Conservation (phyloP, 2,888 invertebrate genomes). For the Tridacna crocea region DNA sequence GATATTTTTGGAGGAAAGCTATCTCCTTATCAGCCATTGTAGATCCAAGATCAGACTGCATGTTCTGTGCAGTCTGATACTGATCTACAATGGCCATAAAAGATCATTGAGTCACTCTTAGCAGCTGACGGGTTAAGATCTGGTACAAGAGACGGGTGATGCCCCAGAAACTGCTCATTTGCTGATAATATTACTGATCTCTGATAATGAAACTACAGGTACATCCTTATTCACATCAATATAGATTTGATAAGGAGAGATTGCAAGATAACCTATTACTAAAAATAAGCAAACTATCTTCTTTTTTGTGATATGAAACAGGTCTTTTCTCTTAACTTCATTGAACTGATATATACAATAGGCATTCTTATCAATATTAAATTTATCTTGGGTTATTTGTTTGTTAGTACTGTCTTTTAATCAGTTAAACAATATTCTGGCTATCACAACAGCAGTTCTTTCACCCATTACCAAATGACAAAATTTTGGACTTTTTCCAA, state of each 20-base stretch:
- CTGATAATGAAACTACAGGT: constrained; percentile 21
- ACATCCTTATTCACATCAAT: constrained; percentile 21
- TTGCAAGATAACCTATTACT: constrained; percentile 10
- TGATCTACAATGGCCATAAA: too few relatives aligned
- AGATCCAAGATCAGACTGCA: too few relatives aligned
- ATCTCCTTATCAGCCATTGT: too few relatives aligned
- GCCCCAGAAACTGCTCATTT: constrained; percentile 7
- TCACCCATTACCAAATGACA: not conserved
- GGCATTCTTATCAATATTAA: too few relatives aligned
- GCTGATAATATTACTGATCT: constrained; percentile 21
- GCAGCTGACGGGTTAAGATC: too few relatives aligned
- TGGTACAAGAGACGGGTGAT: not conserved
- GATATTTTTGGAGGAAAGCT: too few relatives aligned
- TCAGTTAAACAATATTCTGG: not conserved
- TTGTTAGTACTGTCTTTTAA: not conserved
- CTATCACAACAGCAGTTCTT: not conserved
- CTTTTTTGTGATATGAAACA: constrained; percentile 7
- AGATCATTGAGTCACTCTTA: too few relatives aligned
- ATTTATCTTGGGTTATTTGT: too few relatives aligned
- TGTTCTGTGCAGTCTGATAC: too few relatives aligned
- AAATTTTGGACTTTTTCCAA: too few relatives aligned
- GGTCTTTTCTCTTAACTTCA: not conserved
- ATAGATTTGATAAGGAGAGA: constrained; percentile 6
- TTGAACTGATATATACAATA: not conserved
- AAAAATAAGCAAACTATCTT: not conserved